A percentile compares a stretch with the other conserved stretches of the same genome.
These are phyloP conservation scores for Macrostomum cliftonense DNA, from an alignment of 2,888 invertebrate species.

Conservation along the genomic window DNA sequence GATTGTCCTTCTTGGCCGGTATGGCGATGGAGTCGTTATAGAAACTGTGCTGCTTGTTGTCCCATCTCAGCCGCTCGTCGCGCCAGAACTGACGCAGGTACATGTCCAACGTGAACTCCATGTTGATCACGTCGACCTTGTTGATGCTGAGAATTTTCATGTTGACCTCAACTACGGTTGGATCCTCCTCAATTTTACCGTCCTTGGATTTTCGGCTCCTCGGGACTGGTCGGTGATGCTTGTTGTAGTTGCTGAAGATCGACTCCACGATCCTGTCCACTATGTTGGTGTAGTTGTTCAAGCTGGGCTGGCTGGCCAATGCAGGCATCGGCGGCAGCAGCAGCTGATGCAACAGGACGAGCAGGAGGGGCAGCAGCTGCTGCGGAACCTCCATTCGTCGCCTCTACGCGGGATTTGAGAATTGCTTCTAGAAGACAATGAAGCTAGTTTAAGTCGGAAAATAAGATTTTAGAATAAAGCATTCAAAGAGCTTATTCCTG, in stretches of 20 bases:
- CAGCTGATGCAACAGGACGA: too few relatives aligned
- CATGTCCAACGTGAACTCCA: constrained; percentile 12
- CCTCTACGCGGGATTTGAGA: too few relatives aligned
- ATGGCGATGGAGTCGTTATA: constrained; percentile 4
- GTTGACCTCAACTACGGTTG: constrained; percentile 9
- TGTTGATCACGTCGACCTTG: constrained; percentile 12
- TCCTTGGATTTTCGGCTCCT: too few relatives aligned
- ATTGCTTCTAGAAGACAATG: too few relatives aligned
- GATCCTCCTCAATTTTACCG: not conserved
- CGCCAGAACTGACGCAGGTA: constrained; percentile 10
- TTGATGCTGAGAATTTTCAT: constrained; percentile 11
- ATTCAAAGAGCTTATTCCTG: too few relatives aligned
- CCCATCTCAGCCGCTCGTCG: constrained; percentile 7
- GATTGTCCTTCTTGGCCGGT: constrained; percentile 1
- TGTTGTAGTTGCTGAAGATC: constrained; percentile 5
- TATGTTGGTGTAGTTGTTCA: too few relatives aligned
- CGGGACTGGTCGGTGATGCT: constrained; percentile 6
- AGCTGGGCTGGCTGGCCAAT: too few relatives aligned
- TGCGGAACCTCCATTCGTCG: too few relatives aligned
- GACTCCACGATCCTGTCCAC: constrained; percentile 1
- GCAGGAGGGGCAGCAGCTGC: too few relatives aligned
- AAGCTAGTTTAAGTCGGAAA: too few relatives aligned
- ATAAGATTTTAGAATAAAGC: too few relatives aligned
- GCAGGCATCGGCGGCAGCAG: too few relatives aligned
- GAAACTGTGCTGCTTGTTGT: not conserved